Evolutionary conservation across 2,113 vertebrate genomes (phyloP).

Genomic region (Plestiodon gilberti): DNA sequence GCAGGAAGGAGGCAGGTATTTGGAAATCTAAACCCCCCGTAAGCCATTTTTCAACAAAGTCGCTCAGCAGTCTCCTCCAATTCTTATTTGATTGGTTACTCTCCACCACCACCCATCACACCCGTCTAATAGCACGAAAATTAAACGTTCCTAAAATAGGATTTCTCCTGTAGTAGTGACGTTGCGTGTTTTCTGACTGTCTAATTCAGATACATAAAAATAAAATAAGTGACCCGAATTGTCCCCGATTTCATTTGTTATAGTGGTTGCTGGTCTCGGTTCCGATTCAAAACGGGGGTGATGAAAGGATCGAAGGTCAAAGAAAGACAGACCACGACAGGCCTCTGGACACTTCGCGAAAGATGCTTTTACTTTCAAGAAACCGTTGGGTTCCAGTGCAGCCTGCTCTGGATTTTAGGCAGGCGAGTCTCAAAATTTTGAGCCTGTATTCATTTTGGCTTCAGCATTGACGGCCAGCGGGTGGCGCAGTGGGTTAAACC

Average conservation of each 20-base stretch:
- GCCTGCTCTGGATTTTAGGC: not conserved
- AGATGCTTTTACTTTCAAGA: not conserved
- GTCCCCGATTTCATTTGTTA: no score
- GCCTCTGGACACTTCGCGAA: not conserved
- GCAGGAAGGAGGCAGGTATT: no score
- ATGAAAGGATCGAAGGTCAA: not conserved
- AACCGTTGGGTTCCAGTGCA: not conserved
- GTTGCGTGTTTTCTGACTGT: not conserved
- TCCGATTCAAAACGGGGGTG: no score
- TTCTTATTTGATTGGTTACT: not conserved
- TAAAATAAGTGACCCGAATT: not conserved
- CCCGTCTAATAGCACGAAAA: not conserved
- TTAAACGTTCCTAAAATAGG: constrained; percentile 15
- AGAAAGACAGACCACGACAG: not conserved
- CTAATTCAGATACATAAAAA: not conserved
- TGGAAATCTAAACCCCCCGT: not conserved
- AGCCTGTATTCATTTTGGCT: not conserved
- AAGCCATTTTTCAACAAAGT: not conserved
- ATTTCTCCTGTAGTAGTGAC: not conserved
- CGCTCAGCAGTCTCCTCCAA: not conserved
- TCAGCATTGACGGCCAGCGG: no score
- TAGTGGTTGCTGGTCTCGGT: no score
- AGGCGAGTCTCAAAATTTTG: not conserved
- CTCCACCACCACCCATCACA: not conserved
- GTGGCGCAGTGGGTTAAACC: no score